phyloP scores from a whole-genome alignment of 2,888 invertebrate genomes.

The Boloria euphrosyne region DNA sequence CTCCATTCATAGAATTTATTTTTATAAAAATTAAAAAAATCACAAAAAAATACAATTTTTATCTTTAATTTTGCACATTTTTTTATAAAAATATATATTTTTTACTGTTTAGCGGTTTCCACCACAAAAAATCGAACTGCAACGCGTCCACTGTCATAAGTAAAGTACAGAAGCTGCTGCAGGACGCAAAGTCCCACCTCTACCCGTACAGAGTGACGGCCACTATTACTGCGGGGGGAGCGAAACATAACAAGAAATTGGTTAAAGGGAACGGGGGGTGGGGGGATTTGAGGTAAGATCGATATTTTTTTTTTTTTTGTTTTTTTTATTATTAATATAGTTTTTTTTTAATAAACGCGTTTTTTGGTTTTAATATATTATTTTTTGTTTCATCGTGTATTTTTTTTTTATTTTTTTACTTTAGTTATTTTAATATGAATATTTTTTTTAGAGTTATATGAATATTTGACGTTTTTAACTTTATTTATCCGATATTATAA shows the following conservation, averaged over 20 bases:
- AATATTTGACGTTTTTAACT: no score
- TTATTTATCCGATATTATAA: no score
- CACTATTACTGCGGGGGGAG: slow-evolving; percentile 88
- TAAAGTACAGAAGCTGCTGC: slow-evolving; percentile 90
- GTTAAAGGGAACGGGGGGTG: slow-evolving; percentile 98
- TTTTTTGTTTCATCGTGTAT: no score
- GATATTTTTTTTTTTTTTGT: not conserved
- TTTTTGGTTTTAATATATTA: no score
- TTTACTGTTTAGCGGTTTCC: slow-evolving; percentile 90
- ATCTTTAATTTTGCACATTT: slow-evolving; percentile 4
- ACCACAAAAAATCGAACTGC: slow-evolving; percentile 96
- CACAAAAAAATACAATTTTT: no score
- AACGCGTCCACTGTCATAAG: slow-evolving; percentile 92
- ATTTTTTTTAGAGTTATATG: no score
- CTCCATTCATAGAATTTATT: no score
- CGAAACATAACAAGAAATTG: slow-evolving; percentile 92
- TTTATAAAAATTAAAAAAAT: no score
- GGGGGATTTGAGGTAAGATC: slow-evolving; percentile 88
- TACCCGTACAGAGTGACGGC: slow-evolving; percentile 87
- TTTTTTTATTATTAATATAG: not conserved
- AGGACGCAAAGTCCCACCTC: slow-evolving; percentile 86
- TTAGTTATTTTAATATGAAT: not conserved
- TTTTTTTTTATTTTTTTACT: not conserved
- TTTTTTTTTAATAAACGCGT: no score
- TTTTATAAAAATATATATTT: no score